phyloP scores from a whole-genome alignment of 37 sponge, comb jelly and placozoan species.

The Beroe ovata region DNA sequence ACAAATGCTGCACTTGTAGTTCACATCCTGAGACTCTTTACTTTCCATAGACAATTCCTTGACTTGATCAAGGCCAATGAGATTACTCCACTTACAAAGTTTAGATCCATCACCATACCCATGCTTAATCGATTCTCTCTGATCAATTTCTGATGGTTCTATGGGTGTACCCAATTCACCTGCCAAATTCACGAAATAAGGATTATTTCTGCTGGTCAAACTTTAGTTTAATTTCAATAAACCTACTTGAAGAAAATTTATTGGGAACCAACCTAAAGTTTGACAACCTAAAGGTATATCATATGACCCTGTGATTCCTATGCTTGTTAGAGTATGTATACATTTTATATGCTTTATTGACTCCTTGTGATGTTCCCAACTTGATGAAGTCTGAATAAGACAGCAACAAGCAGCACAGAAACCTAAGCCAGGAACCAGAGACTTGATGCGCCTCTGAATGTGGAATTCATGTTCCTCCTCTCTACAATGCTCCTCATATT shows the following conservation, averaged over 20 bases:
- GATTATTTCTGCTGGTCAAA: too few relatives aligned
- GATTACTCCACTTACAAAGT: background rate
- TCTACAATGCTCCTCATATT: background rate
- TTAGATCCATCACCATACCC: constrained; percentile 43
- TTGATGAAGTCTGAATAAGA: background rate
- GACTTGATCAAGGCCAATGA: constrained; percentile 38
- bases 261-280: background rate
- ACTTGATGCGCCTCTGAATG: background rate
- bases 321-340: background rate
- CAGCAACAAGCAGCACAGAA: constrained; percentile 50
- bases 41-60: background rate
- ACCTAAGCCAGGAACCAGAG: constrained; percentile 32
- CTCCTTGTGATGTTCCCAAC: background rate
- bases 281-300: constrained; percentile 5
- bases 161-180: constrained; percentile 36
- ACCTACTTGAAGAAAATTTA: background rate
- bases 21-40: background rate
- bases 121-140: background rate
- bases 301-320: background rate
- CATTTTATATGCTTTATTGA: constrained; percentile 16
- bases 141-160: background rate
- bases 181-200: background rate
- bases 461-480: constrained; percentile 44
- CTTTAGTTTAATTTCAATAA: too few relatives aligned
- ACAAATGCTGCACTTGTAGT: constrained; percentile 27